Evolutionary conservation across 2,113 vertebrate genomes (phyloP), one percentile per base, ranked within the genome.

Genomic region (Peromyscus leucopus): DNA sequence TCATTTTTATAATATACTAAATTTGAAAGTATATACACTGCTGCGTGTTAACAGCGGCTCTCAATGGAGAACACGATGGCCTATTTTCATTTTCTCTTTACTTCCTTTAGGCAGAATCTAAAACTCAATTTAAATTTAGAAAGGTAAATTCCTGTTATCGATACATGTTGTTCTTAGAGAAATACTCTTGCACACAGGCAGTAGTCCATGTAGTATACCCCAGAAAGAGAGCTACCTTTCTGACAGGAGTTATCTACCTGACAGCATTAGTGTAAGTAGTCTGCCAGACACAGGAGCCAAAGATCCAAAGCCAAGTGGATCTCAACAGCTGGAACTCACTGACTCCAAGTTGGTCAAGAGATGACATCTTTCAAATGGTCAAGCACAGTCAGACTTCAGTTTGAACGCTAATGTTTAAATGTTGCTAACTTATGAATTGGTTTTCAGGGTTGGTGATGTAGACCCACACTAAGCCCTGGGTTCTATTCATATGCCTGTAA

Each of bases 71-170:
- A 89, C 31, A 72, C 46, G 74, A n/a, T 15, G 76, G 74, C 31
- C 2, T 57, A 57, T n/a, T 57, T 89, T 57, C 31, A n/a, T 89
- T n/a, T n/a, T 89, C n/a, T 86, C 91, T 72, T 89, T 91, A 59
- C 36, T 46, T 69, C 79, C 7, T 39, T 86, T 79, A 87, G 7
- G 63, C 36, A 48, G 15, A 89, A 26, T 85, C 61, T 90, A 72
- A 78, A 89, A 46, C 31, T n/a, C 16, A 16, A n/a, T 65, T 2
- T 80, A 82, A 94, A 51, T 85, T 92, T 71, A 96, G 57, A 83
- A 75, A 96, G 89, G 74, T 61, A 71, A 46, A 46, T n/a, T 94
- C 69, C 90, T 72, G 24, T 79, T 67, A 42, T 11, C 28, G 1
- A 59, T 59, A 59, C 19, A 39, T 59, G 51, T 57, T 82, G 22